Evolutionary conservation across 2,888 invertebrate species (phyloP), one percentile per base, ranked within the genome.

Genomic region (Stomorhina lunata): DNA sequence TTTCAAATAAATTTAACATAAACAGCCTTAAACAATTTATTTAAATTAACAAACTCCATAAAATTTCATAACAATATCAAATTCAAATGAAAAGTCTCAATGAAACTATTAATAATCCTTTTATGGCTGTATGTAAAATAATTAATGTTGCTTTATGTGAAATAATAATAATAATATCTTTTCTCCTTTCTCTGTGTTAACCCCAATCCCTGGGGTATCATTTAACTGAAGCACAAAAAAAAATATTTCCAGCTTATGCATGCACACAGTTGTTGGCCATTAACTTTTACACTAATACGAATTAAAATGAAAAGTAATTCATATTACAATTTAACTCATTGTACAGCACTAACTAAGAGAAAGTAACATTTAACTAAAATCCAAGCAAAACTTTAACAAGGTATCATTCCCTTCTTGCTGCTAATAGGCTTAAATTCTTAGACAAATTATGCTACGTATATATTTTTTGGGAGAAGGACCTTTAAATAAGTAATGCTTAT

Each of bases 401-500:
- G 9, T 17, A 9, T 27, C 10, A 27, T 7, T 27, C 17, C 34
- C 25, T 25, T 50, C 2, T 25, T 15, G 22, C 12, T 17, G 17
- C 55, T 53, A 17, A 40, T n/a, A 40, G 20, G 20, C 7, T 50
- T 50, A 63, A 17, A 48, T 50, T 22, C 34, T 50, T 40, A 29
- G n/a, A n/a, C n/a, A n/a, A 50, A 10, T 61, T 50, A 53, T 32
- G 43, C 53, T 37, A 22, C 2, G 25, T 27, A 27, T n/a, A n/a
- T n/a, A n/a, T 53, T 0, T 17, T 15, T 7, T 7, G 7, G 7
- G 37, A 10, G 37, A 25, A 32, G 43, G 15, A 75, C 22, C 7
- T 53, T 61, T 59, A 43, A 55, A 73, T 50, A 68, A 37, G 48
- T 34, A 57, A 45, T 57, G 27, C 29, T 55, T 48, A 69, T 57